phyloP scores from a whole-genome alignment of 2,797 vertebrate species.

The Notoglanidium macrostoma region DNA sequence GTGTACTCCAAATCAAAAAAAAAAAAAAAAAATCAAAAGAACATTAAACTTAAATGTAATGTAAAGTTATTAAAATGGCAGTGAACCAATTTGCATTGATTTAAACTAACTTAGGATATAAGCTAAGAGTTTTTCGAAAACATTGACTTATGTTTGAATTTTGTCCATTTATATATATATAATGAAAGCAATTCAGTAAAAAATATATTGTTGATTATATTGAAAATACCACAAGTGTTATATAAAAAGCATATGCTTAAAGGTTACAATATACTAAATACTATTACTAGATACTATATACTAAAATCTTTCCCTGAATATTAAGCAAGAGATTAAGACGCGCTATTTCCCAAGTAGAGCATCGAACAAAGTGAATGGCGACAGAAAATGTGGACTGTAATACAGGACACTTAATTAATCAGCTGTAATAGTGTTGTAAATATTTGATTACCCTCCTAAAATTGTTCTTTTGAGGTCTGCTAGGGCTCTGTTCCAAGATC shows the following conservation, averaged over 20 bases:
- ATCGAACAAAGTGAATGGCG: not conserved
- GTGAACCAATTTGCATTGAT: not conserved
- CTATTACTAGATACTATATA: too few species aligned
- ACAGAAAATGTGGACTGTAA: conserved; percentile 49
- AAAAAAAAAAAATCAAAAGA: not conserved
- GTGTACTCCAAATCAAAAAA: too few species aligned
- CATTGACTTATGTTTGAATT: not conserved
- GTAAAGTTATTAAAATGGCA: not conserved
- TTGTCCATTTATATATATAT: not conserved
- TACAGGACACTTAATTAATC: conserved; percentile 66
- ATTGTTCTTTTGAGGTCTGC: conserved; percentile 62
- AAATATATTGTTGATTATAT: not conserved
- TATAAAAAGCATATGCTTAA: not conserved
- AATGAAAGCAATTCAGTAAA: not conserved
- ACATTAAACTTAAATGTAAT: not conserved
- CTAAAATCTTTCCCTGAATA: not conserved
- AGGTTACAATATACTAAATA: not conserved
- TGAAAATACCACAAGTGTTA: not conserved
- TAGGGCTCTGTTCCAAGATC: conserved; percentile 62
- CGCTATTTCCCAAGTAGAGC: not conserved
- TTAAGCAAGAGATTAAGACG: not conserved
- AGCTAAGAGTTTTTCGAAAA: not conserved
- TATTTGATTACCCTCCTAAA: conserved; percentile 67
- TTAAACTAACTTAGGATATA: not conserved
- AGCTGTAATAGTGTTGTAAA: conserved; percentile 66